A percentile compares a stretch with the other conserved stretches of the same genome.
These are phyloP conservation scores for Drosophila dives DNA, from an alignment of 2,888 invertebrate genomes.

Conservation along the genomic window DNA sequence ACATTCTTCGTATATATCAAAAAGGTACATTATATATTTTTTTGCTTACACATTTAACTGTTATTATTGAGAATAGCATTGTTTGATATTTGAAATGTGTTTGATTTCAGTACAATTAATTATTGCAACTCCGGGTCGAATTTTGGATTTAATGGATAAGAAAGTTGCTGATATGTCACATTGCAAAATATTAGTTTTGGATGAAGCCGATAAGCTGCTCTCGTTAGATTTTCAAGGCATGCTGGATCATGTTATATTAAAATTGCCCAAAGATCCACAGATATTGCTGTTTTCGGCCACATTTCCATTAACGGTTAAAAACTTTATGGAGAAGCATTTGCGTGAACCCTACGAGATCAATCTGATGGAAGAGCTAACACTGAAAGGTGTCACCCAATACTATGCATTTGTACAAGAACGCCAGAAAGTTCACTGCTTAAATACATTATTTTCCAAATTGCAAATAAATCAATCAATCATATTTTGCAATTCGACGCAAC, in stretches of 20 bases:
- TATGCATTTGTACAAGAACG: slow-evolving; percentile 99
- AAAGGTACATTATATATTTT: slow-evolving; percentile 88
- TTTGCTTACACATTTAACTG: neutral
- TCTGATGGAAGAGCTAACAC: slow-evolving; percentile 99
- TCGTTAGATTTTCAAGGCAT: slow-evolving; percentile 99
- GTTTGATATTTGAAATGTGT: neutral
- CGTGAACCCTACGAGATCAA: slow-evolving; percentile 99
- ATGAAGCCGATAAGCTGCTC: slow-evolving; percentile 99
- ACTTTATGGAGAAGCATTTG: slow-evolving; percentile 99
- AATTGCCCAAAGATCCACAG: slow-evolving; percentile 97
- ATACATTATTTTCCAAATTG: slow-evolving; percentile 99
- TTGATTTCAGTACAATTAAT: slow-evolving; percentile 94
- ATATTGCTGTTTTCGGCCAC: slow-evolving; percentile 99
- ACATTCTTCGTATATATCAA: slow-evolving; percentile 99
- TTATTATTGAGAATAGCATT: neutral
- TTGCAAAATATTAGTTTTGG: slow-evolving; percentile 98
- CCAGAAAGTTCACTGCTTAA: slow-evolving; percentile 99
- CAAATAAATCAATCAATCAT: slow-evolving; percentile 99
- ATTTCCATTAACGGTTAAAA: slow-evolving; percentile 98
- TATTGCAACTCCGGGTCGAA: slow-evolving; percentile 99
- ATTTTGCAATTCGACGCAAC: slow-evolving; percentile 99
- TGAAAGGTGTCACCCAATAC: slow-evolving; percentile 99
- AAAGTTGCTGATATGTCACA: slow-evolving; percentile 96
- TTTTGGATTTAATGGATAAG: slow-evolving; percentile 99
- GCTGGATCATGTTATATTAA: slow-evolving; percentile 97